phyloP scores from a whole-genome alignment of 2,888 invertebrate species.

The Eueremaeus valkanovi region DNA sequence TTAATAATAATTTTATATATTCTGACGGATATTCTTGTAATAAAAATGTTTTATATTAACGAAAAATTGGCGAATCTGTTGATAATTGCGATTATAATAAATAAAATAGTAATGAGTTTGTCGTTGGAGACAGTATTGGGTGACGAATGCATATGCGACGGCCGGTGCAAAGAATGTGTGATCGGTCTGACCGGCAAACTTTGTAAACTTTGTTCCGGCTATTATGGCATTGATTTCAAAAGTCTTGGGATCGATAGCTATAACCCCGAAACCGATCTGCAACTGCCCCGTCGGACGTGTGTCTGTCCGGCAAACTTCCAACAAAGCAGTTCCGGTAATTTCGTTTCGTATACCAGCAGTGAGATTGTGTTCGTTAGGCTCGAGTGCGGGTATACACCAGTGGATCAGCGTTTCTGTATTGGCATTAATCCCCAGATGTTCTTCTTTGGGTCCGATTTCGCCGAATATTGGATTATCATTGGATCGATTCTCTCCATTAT shows the following conservation, averaged over 20 bases:
- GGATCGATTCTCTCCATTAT: background rate
- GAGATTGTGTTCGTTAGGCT: constrained; percentile 1
- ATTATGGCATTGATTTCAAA: background rate
- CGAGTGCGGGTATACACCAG: background rate
- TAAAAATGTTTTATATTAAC: background rate
- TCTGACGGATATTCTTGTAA: background rate
- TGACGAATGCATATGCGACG: constrained; percentile 16
- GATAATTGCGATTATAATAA: background rate
- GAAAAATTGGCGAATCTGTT: background rate
- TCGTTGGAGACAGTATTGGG: background rate
- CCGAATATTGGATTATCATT: constrained; percentile 12
- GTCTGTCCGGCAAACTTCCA: constrained; percentile 6
- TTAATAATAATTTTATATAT: background rate
- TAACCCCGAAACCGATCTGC: constrained; percentile 14
- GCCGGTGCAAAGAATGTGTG: constrained; percentile 9
- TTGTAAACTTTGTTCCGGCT: background rate
- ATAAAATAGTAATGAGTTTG: background rate
- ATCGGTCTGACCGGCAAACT: background rate
- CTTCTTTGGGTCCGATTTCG: background rate
- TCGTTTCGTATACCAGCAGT: too few relatives aligned
- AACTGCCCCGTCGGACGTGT: constrained; percentile 22
- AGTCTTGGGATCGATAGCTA: background rate
- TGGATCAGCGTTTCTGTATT: constrained; percentile 1
- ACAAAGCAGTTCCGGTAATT: background rate
- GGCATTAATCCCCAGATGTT: constrained; percentile 18